Base-by-base conservation (phyloP, 2,888 invertebrate species). In the Volucella zonaria region DNA sequence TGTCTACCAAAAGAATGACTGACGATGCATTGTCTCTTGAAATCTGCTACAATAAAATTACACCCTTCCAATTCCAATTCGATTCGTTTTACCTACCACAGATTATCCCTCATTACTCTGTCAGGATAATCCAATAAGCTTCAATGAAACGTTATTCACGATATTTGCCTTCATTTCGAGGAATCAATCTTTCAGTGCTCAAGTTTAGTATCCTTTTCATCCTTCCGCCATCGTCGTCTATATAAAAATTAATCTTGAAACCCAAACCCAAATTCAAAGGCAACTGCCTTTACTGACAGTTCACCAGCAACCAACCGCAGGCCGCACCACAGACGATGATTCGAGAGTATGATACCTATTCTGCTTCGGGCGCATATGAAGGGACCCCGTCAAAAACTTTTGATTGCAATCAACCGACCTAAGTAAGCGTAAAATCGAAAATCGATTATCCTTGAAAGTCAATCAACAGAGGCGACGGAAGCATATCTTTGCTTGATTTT, bases 361-460 rank as follows among this genome's bases (percentile, higher is more conserved):
- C 64, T 42, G 12, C 56, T 8, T 42, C 14, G 23, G 49, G 14
- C 18, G 71, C 56, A 74, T n/a, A 6, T 43, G 47, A 43, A 47
- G 47, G 45, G 59, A 52, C 64, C 59, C 58, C 77, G 71, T 71
- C 51, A 66, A 15, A 75, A 80, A 80, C 62, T 78, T 82, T 74
- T 78, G 78, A 82, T 82, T 82, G 82, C 82, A 82, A 82, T 82
- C 82, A 82, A 68, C 45, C 62, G 79, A 79, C 82, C 79, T 82
- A 82, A 82, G 82, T 78, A 82, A 82, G 82, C 82, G 82, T 78
- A 74, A 82, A 82, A 82, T 82, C 79, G 82, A 82, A 82, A 82
- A 82, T 82, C 82, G 82, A 82, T 82, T 82, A 82, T 74, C 82
- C 79, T 70, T 78, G 74, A 62, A 68, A 82, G 82, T 82, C 79